Percentiles rank a stretch among this genome's conserved stretches.
These are phyloP conservation scores for Corapipo altera DNA, from an alignment of 2,113 vertebrate species.

Conservation along the genomic window DNA sequence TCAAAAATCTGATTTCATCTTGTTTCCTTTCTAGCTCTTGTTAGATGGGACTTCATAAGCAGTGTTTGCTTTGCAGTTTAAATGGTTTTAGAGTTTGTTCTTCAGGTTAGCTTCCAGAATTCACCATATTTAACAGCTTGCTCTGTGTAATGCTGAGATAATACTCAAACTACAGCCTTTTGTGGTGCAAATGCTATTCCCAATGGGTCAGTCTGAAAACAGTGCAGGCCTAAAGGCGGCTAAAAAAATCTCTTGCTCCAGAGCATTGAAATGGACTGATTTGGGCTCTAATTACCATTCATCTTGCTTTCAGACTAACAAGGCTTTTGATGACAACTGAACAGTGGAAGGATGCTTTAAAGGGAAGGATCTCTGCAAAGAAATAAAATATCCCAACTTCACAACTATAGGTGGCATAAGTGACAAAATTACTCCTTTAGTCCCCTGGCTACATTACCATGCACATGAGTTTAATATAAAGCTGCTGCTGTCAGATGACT, in stretches of 20 bases:
- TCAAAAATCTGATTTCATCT: background rate
- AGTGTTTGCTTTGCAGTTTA: background rate
- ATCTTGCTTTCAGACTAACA: background rate
- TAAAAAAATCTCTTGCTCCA: background rate
- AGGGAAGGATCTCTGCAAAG: background rate
- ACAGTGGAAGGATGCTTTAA: background rate
- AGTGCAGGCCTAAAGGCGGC: background rate
- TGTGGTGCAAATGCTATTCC: background rate
- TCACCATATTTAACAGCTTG: background rate
- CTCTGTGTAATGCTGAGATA: background rate
- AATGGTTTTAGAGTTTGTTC: background rate
- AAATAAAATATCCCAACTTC: background rate
- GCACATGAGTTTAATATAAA: background rate
- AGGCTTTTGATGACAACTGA: background rate
- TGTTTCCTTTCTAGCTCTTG: background rate
- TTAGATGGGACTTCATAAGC: background rate
- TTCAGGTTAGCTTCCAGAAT: background rate
- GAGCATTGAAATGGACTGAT: background rate
- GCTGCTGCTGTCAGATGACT: background rate
- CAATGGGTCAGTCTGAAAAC: background rate
- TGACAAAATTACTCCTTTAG: background rate
- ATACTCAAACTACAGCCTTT: background rate
- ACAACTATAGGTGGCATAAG: background rate
- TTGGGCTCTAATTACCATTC: background rate
- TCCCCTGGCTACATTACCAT: background rate